Base-by-base conservation (phyloP, 2,113 vertebrate genomes). In the Heptranchias perlo region DNA sequence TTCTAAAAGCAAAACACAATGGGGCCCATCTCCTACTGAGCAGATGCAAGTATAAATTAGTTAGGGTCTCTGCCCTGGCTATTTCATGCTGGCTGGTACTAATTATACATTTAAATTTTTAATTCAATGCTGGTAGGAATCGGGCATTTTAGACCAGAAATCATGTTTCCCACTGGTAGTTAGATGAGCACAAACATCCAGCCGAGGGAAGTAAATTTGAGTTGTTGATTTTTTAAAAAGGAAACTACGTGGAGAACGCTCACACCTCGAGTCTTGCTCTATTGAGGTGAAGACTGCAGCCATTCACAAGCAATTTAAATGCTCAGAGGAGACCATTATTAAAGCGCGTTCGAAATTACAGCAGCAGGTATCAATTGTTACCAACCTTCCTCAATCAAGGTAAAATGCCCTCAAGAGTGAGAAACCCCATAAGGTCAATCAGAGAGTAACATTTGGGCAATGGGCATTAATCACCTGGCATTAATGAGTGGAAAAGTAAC, bases 21-120 rank as follows among this genome's bases (percentile, higher is more conserved):
- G 64, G 44, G 62, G 64, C 39, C 44, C 61, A 18, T 61, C 11
- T 95, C 44, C 1, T 28, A 23, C 93, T 67, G 93, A 95, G 93
- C 21, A 95, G 65, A 69, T 67, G 11, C 65, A 69, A 95, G 89
- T 62, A n/a, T n/a, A 93, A 93, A 93, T 93, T 93, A 93, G 89
- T 93, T 62, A 93, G 93, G 93, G 62, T 95, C 64, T 95, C 39
- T 95, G 93, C 93, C 89, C 89, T 93, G 89, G 89, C 89, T 93
- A 93, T 64, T 93, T 95, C 62, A 64, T 95, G 93, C 93, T 95
- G 93, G 64, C 47, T 69, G 47, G 64, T 49, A 49, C 62, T 95
- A 69, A 95, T 95, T 69, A 47, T 69, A 47, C 44, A 95, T 95
- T 95, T 49, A 67, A 49, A 95, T 67, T 47, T 67, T 95, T 69